Conservation (phyloP, 2,113 vertebrate genomes). For the Jacana jacana region DNA sequence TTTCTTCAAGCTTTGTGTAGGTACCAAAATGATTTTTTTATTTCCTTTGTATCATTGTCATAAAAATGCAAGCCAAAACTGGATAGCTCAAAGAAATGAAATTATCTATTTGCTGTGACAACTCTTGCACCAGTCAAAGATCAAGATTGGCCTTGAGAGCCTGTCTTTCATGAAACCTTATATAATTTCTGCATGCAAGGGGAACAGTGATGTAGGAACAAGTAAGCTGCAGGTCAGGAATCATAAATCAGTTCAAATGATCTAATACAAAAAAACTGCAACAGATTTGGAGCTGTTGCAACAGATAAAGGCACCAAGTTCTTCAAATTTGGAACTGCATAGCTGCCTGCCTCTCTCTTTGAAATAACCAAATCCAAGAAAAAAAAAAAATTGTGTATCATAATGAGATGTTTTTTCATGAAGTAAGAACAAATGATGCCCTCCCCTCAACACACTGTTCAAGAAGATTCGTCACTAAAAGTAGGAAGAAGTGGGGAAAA, state of each 20-base stretch:
- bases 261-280: background rate
- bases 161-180: background rate
- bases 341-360: background rate
- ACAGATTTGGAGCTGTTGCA: background rate
- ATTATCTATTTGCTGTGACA: background rate
- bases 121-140: background rate
- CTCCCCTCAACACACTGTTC: background rate
- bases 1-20: background rate
- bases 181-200: background rate
- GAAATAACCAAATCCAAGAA: background rate
- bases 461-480: background rate
- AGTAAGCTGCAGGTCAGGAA: background rate
- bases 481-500: background rate
- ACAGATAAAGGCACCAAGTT: background rate
- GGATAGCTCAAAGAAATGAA: background rate
- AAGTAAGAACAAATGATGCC: background rate
- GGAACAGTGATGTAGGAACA: background rate
- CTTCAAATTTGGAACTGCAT: background rate
- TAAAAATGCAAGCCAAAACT: background rate
- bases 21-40: background rate
- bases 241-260: background rate
- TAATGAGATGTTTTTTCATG: background rate
- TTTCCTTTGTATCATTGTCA: background rate
- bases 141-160: background rate
- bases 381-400: background rate